Evolutionary conservation across 2,113 vertebrate genomes (phyloP), one percentile per base, ranked within the genome.

Genomic region (Channa maculata): DNA sequence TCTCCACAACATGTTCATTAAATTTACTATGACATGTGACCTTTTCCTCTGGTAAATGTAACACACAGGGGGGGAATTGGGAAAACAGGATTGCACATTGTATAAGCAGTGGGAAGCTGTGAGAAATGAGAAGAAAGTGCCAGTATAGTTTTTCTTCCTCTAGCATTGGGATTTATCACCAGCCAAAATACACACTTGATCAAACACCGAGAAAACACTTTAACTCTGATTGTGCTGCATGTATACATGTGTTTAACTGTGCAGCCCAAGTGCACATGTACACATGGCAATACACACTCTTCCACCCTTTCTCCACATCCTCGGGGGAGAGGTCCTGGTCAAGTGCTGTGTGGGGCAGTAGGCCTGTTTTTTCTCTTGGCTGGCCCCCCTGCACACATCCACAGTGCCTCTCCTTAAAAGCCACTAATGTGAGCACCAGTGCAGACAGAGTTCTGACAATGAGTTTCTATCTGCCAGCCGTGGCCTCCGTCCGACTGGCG

Each of bases 401-500:
- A 89, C 89, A 86, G 84, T 44, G 66, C 53, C 73, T 69, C 66
- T 82, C 86, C 89, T 91, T 79, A 89, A 86, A 88, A 85, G 82
- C 79, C 71, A 49, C 78, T 86, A 89, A 86, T 68, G 71, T 85
- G 10, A 58, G 58, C 72, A 49, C 74, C 39, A 15, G 83, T n/a
- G 69, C 69, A 89, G 90, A 92, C 88, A 87, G 82, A 68, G 70
- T 46, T 71, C 84, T 84, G 89, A 92, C 91, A 89, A 85, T 89
- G 87, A 92, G 74, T 82, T 88, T 86, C 85, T 92, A 84, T 86
- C 88, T 59, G 62, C 64, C 82, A 73, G 74, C 55, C 77, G 5
- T 33, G 86, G 80, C 75, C 85, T 75, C 84, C 70, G 79, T 81
- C 79, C 24, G 63, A 71, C 70, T 74, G 83, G 68, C 24, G 71